Evolutionary conservation across 2,113 vertebrate genomes (phyloP), one percentile per base, ranked within the genome.

Genomic region (Grallaria varia): DNA sequence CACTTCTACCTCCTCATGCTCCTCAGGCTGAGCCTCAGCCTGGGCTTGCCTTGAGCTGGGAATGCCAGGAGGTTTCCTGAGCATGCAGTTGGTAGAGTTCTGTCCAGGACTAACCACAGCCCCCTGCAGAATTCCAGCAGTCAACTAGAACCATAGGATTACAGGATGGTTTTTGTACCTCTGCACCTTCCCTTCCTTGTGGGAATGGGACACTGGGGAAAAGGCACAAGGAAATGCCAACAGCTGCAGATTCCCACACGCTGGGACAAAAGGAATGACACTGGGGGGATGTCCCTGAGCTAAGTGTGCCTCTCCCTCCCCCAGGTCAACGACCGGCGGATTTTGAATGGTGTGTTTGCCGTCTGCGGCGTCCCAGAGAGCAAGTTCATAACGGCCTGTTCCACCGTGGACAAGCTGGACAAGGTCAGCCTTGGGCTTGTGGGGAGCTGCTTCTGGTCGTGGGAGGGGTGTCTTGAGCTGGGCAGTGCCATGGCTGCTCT

Each of bases 331-430:
- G 98, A 99, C 96, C 97, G 99, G 50, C 98, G 98, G 56, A 98
- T 99, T 96, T 96, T 99, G n/a, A 98, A 99, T 3, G 99, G 99
- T 1, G 98, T 99, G 95, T 99, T 99, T 94, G 98, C 98, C 0
- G 94, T 98, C 55, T 99, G 99, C 12, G 99, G 98, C 2, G 97
- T 99, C 87, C 99, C 99, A 13, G 98, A 99, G 9, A 98, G 97
- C 95, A 99, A 99, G 94, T 99, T 99, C 94, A 96, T 98, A n/a
- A 94, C 98, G 7, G 97, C 98, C 31, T 99, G 99, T 92, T 98
- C 98, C 12, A 98, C 98, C 0, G 97, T 99, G 93, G 99, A 99
- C 95, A 99, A 99, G 96, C 97, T 99, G 95, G 99, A 99, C 96
- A 99, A 99, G 99, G 99, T 99, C 92, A 30, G 74, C 2, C 0